Evolutionary conservation across 37 sponge, comb jelly and placozoan species (phyloP), one percentile per base, ranked within the genome.

Genomic region (Geodia barretti): DNA sequence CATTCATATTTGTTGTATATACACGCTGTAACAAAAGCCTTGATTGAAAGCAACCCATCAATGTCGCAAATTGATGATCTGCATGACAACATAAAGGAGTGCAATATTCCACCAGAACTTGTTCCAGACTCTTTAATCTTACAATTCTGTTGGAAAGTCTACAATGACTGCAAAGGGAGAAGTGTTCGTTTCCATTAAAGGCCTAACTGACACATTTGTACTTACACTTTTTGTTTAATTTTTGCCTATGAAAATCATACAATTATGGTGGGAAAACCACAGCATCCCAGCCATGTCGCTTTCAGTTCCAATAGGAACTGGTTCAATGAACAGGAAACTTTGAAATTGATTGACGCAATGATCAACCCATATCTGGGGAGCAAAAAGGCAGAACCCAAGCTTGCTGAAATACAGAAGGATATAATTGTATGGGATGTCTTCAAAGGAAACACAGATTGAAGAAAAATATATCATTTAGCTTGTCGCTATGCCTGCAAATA

Each of bases 201-300:
- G 80, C 1, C 31, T 86, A 34, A 74, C 68, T 66, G 87, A 86
- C 61, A 86, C 70, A 14, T 80, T 80, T 23, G 70, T 75, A 31
- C 41, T 79, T 26, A 68, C 70, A 54, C 70, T 79, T 3, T 29
- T 67, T 64, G 77, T 77, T 47, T 75, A 75, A 37, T 80, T 87
- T 59, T 31, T 87, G 77, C 87, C 81, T 25, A 33, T 80, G 62
- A 77, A 87, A 25, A 59, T 88, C 3, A 81, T 87, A 68, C n/a
- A n/a, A n/a, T n/a, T 87, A 87, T 81, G 78, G 78, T 76, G 82
- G 88, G 0, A 87, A 87, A 71, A 87, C 87, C 29, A 87, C 59
- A 29, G 87, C 87, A 21, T 60, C 60, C 5, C 70, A 59, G 25
- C 87, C 80, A 74, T 42, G 79, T 63, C 76, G 69, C 29, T 64